Evolutionary conservation across 1,140 invertebrate genomes (phyloP).

Genomic region (Drosophila arawakana): DNA sequence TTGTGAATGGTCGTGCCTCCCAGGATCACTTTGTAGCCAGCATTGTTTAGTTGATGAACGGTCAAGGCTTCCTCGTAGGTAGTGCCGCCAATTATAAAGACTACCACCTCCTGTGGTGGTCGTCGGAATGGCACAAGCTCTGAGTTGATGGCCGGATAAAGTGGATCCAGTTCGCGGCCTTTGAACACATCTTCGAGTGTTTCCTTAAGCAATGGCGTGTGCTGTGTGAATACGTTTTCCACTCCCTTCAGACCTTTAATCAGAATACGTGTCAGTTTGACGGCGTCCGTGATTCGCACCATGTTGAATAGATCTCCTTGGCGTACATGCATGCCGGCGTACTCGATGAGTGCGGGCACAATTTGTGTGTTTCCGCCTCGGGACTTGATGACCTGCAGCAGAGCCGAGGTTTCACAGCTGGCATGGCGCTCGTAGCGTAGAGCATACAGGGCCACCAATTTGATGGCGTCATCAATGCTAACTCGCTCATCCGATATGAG

Average conservation of each 20-base stretch:
- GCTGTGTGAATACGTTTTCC: slow-evolving; percentile 99
- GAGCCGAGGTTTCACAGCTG: slow-evolving; percentile 91
- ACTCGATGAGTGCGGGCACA: slow-evolving; percentile 90
- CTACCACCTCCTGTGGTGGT: slow-evolving; percentile 94
- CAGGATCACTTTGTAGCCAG: slow-evolving; percentile 92
- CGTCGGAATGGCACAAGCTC: slow-evolving; percentile 86
- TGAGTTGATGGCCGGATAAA: slow-evolving; percentile 92
- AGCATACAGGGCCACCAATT: slow-evolving; percentile 96
- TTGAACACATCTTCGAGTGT: slow-evolving; percentile 95
- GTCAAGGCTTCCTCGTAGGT: slow-evolving; percentile 98
- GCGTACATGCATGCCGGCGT: slow-evolving; percentile 91
- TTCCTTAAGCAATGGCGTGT: slow-evolving; percentile 94
- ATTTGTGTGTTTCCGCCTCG: slow-evolving; percentile 88
- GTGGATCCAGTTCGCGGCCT: slow-evolving; percentile 92
- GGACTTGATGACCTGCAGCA: slow-evolving; percentile 90
- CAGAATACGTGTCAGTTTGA: slow-evolving; percentile 95
- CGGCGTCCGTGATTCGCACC: slow-evolving; percentile 90
- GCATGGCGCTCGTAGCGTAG: slow-evolving; percentile 96
- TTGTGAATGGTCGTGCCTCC: slow-evolving; percentile 97
- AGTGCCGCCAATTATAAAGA: slow-evolving; percentile 98
- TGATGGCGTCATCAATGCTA: slow-evolving; percentile 91
- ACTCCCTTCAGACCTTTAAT: slow-evolving; percentile 96
- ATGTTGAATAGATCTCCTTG: slow-evolving; percentile 92
- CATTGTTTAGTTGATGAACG: slow-evolving; percentile 94
- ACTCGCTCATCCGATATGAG: slow-evolving; percentile 90